Conservation (phyloP, 2,113 vertebrate genomes). For the Merops nubicus region DNA sequence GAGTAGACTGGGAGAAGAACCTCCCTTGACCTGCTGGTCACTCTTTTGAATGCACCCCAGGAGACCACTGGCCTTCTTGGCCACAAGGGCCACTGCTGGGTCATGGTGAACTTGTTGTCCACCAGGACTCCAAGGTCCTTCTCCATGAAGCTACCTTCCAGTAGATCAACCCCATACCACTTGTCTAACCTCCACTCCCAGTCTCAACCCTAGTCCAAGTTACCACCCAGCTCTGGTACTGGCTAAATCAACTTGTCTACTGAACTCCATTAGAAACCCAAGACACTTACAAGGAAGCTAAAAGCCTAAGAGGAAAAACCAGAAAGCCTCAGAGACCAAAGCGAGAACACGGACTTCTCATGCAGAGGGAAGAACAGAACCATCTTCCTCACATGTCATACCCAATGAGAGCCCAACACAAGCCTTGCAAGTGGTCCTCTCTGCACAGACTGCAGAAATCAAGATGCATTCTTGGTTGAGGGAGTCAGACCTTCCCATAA, state of each 20-base stretch:
- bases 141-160: too few relatives aligned
- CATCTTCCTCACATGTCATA: accelerated
- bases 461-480: background rate
- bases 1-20: too few relatives aligned
- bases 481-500: background rate
- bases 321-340: background rate
- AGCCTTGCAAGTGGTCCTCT: background rate
- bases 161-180: too few relatives aligned
- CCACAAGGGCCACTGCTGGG: too few relatives aligned
- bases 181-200: too few relatives aligned
- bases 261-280: background rate
- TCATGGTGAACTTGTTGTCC: too few relatives aligned
- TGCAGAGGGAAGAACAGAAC: background rate
- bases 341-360: background rate
- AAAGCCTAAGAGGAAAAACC: background rate
- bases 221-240: background rate
- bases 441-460: background rate
- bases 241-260: background rate
- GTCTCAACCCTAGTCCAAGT: background rate
- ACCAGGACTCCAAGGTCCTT: too few relatives aligned
- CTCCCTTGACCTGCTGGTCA: too few relatives aligned
- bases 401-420: background rate
- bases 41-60: too few relatives aligned
- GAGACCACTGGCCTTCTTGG: too few relatives aligned
- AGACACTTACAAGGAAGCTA: background rate